These are phyloP conservation scores for Corythoichthys haematopterus DNA, from an alignment of 2,113 vertebrate species.

Conservation along the genomic window DNA sequence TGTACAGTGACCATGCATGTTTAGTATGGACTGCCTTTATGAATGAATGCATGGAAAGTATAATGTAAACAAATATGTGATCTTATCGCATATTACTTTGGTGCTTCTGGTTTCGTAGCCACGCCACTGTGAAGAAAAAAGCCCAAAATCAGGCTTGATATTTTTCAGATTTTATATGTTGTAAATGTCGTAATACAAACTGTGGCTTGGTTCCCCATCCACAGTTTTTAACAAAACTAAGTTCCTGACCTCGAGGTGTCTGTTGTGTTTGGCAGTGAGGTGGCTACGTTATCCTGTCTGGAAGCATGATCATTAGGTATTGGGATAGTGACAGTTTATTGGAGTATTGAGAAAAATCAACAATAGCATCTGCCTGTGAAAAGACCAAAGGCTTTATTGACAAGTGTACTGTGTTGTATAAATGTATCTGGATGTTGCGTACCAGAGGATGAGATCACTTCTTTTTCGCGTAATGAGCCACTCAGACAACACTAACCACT, in stretches of 20 bases:
- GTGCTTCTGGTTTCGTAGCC: constrained; percentile 37
- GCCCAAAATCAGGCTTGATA: constrained; percentile 46
- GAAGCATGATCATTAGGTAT: background rate
- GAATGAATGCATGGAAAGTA: constrained; percentile 32
- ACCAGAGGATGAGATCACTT: constrained; percentile 20
- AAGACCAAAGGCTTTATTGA: constrained; percentile 59
- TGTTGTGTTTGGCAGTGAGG: constrained; percentile 37
- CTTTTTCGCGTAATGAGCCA: constrained; percentile 16
- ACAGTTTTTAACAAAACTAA: constrained; percentile 62
- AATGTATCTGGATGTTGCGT: constrained; percentile 37
- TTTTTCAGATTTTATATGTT: constrained; percentile 49
- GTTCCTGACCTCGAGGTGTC: constrained; percentile 35
- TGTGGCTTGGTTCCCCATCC: constrained; percentile 38
- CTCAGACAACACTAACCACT: background rate
- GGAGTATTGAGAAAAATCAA: background rate
- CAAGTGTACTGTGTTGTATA: constrained; percentile 48
- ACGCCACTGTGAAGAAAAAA: constrained; percentile 39
- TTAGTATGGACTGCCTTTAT: constrained; percentile 10
- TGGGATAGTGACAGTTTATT: constrained; percentile 12
- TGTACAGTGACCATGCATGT: constrained; percentile 34
- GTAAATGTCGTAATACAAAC: constrained; percentile 48
- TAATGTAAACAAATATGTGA: constrained; percentile 11
- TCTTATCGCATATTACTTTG: constrained; percentile 17
- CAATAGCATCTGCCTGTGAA: constrained; percentile 66
- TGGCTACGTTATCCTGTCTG: constrained; percentile 32